These are phyloP conservation scores for Blomia tropicalis DNA, from an alignment of 2,888 invertebrate species.

Conservation along the genomic window DNA sequence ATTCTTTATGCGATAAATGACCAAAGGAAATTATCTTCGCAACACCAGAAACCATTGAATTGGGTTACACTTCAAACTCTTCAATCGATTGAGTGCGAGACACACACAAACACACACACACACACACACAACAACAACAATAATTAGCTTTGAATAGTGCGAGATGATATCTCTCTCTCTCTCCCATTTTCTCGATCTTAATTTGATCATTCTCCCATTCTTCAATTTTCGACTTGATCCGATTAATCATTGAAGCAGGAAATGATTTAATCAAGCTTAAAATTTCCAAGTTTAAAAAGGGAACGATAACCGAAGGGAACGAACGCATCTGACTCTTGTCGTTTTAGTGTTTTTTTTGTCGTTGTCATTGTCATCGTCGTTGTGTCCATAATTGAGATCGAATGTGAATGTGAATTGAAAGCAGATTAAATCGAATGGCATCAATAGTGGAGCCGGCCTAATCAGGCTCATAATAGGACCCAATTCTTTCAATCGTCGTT, in stretches of 20 bases:
- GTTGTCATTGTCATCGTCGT: background rate
- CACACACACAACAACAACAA: too few relatives aligned
- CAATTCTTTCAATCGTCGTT: too few relatives aligned
- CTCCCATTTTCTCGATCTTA: too few relatives aligned
- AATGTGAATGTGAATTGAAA: background rate
- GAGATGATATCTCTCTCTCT: background rate
- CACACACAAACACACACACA: too few relatives aligned
- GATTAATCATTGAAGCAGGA: slow-evolving; percentile 1
- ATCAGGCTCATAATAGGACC: slow-evolving; percentile 8
- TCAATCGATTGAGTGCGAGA: too few relatives aligned
- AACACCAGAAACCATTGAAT: too few relatives aligned
- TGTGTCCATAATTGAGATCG: background rate
- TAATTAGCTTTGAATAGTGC: background rate
- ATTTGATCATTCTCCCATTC: too few relatives aligned
- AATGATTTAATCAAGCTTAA: slow-evolving; percentile 11
- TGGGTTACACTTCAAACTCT: too few relatives aligned
- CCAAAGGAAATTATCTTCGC: slow-evolving; percentile 11
- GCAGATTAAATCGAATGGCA: background rate
- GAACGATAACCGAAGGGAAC: background rate
- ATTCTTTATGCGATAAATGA: background rate
- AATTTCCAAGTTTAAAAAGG: slow-evolving; percentile 11
- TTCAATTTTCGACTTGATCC: too few relatives aligned
- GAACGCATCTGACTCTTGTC: slow-evolving; percentile 1
- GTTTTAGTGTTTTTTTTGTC: background rate
- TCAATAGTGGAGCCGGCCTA: slow-evolving; percentile 1